These are phyloP conservation scores for Lerista edwardsae DNA, from an alignment of 2,797 vertebrate genomes.

Conservation along the genomic window DNA sequence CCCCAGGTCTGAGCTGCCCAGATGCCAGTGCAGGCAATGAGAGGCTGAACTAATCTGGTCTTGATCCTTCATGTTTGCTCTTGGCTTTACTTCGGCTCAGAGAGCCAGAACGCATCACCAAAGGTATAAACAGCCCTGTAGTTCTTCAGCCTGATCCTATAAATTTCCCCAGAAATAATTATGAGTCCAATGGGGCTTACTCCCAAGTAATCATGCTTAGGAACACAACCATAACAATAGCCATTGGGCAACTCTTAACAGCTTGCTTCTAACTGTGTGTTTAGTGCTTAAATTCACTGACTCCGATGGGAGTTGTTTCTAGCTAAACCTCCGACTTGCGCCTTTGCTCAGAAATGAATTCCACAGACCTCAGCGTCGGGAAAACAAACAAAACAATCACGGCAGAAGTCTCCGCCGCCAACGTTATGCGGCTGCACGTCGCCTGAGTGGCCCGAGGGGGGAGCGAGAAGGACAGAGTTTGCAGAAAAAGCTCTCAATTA, in stretches of 20 bases:
- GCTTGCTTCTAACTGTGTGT: background rate
- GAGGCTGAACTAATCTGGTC: no score
- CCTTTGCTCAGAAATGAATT: background rate
- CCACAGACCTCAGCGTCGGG: background rate
- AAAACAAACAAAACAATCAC: no score
- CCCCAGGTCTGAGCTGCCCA: no score
- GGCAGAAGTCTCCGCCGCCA: background rate
- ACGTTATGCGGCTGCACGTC: slow-evolving; percentile 49
- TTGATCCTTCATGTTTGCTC: no score
- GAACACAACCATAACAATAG: background rate
- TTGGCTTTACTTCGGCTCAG: no score
- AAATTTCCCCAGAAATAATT: background rate
- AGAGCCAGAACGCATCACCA: no score
- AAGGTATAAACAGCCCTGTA: background rate
- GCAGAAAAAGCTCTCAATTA: background rate
- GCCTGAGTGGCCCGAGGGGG: slow-evolving; percentile 70
- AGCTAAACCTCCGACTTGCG: background rate
- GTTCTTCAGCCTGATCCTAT: background rate
- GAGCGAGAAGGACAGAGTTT: slow-evolving; percentile 68
- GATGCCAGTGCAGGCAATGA: no score
- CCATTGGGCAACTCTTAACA: background rate
- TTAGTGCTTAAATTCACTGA: background rate
- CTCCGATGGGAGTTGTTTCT: background rate
- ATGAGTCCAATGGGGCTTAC: background rate
- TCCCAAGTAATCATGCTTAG: background rate